Percentiles rank a stretch among this genome's conserved stretches.
Evolutionary conservation across 2,113 vertebrate species (phyloP).

Genomic region (Lophura nycthemera): DNA sequence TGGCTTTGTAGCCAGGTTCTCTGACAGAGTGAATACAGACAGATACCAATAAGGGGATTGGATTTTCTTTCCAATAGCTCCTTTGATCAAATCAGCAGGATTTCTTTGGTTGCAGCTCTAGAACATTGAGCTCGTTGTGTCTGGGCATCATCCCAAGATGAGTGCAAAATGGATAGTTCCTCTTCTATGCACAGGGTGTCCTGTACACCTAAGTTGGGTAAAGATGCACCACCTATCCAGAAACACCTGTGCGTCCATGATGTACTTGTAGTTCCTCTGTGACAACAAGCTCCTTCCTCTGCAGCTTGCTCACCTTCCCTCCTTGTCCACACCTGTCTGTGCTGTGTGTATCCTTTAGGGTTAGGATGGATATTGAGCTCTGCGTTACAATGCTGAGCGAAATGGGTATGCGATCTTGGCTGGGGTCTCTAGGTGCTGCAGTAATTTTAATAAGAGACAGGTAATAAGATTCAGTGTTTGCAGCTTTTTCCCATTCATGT

Average conservation of each 20-base stretch:
- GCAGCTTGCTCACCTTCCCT: background rate
- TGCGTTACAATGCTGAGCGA: accelerated
- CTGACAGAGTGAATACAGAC: background rate
- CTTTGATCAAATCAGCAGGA: background rate
- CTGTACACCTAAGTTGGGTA: background rate
- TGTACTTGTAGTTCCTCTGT: background rate
- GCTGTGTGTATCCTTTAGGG: background rate
- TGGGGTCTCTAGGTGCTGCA: background rate
- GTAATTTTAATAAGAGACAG: background rate
- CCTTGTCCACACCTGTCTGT: background rate
- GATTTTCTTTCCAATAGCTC: background rate
- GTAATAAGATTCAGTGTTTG: background rate
- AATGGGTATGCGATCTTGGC: background rate
- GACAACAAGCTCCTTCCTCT: background rate
- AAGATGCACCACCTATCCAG: background rate
- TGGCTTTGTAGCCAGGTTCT: background rate
- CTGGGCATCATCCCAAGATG: background rate
- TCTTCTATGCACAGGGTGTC: background rate
- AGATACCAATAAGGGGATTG: background rate
- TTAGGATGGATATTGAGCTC: background rate
- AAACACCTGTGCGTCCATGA: accelerated
- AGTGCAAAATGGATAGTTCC: background rate
- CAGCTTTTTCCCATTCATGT: background rate
- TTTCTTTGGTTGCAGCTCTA: background rate
- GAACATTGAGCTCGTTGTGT: background rate